Base-by-base conservation (phyloP, 2,888 invertebrate species). In the Tetropium fuscum region DNA sequence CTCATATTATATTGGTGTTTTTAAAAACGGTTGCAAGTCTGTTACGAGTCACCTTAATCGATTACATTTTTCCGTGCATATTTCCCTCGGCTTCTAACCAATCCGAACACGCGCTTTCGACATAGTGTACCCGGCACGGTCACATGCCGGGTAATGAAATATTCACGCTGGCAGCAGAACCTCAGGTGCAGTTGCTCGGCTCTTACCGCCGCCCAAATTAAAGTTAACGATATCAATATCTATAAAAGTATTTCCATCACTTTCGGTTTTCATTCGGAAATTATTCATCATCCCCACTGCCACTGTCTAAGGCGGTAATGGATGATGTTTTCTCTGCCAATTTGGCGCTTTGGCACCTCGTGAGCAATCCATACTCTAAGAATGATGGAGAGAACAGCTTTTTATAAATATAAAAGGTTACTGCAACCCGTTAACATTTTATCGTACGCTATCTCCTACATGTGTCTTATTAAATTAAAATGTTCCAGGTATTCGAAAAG, bases 211-310 rank as follows among this genome's bases (percentile, higher is more conserved):
- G 34, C 72, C 73, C 70, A 64, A 79, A 79, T 79, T 78, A 76
- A 75, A 76, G 70, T 73, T 79, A 78, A 77, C 77, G 74, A 78
- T 78, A 78, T 80, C 76, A 76, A 77, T 78, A 77, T 78, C 77
- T 75, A 73, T 76, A 75, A 77, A 76, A 76, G 77, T 77, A 73
- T 75, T 77, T 77, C 75, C 74, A 71, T 77, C 78, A 78, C 78
- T 78, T 77, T 78, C 75, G 65, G 67, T 74, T 73, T 72, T 66
- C 58, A 51, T 49, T 56, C 18, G 18, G 58, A 61, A 71, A 74
- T 73, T 73, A 72, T 74, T 73, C 68, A 71, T 72, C 68, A 54
- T 62, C 47, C 20, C 55, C 58, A 57, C 56, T 55, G 60, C 60
- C 49, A 58, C 36, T 45, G 27, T 11, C 43, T 43, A 11, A 13